Percentiles rank a stretch among this genome's conserved stretches.
phyloP scores from a whole-genome alignment of 1,140 invertebrate species.

The Belonocnema kinseyi region DNA sequence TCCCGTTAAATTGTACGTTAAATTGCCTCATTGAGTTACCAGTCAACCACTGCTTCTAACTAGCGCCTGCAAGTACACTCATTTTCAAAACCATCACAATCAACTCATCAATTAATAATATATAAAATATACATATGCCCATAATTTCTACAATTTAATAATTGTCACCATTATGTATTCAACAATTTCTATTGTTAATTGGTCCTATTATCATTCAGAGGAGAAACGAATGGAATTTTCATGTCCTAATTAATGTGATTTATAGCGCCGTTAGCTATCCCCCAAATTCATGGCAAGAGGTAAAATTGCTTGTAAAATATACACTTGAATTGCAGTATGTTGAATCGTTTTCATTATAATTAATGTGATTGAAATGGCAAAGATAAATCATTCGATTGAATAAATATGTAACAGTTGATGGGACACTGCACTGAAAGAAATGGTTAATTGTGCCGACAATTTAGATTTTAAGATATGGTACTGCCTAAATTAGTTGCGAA shows the following conservation, averaged over 20 bases:
- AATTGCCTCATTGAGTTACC: constrained; percentile 45
- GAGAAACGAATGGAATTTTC: constrained; percentile 21
- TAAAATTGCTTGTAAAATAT: constrained; percentile 17
- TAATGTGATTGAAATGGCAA: too few species aligned
- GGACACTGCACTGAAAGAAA: too few species aligned
- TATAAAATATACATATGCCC: background rate
- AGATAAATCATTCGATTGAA: too few species aligned
- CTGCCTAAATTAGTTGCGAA: too few species aligned
- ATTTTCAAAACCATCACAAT: background rate
- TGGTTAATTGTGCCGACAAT: too few species aligned
- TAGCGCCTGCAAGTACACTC: background rate
- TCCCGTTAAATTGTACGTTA: constrained; percentile 61
- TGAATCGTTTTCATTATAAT: background rate
- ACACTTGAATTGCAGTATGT: background rate
- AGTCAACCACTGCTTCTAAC: background rate
- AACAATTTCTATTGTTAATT: constrained; percentile 16
- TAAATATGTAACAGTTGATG: too few species aligned
- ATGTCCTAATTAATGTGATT: constrained; percentile 30
- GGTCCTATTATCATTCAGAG: constrained; percentile 16
- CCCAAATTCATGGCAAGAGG: constrained; percentile 7
- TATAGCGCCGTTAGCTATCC: constrained; percentile 20
- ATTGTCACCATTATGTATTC: background rate
- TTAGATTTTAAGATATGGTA: too few species aligned
- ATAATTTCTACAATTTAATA: constrained; percentile 12
- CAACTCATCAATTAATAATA: background rate